Base-by-base conservation (phyloP, 2,797 vertebrate genomes). In the Dendrocincla tyrannina region DNA sequence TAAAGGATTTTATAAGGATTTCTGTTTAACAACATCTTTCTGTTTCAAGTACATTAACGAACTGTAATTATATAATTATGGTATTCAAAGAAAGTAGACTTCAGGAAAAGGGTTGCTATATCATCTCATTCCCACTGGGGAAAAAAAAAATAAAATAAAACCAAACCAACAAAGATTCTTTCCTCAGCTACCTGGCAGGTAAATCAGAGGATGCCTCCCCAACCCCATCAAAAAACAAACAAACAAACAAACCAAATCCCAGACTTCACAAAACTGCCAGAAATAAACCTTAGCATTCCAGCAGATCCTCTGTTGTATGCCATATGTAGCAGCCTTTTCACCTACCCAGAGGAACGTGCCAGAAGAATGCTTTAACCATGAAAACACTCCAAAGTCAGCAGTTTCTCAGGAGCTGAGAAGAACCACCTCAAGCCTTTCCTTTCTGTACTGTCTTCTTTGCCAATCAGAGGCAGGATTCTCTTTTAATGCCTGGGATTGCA, bases 1-100 rank as follows among this genome's bases (percentile, higher is more conserved):
- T 67, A 81, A 92, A 64, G 28, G 28, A 53, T 32, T n/a, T 83
- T 23, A 17, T 22, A 85, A 93, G 53, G 59, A 89, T 39, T 68
- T 50, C 7, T 69, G 20, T 89, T 70, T 79, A 60, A 59, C 20
- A 84, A 4, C 49, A 82, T 47, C 53, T 41, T 41, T 62, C 37
- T 82, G 33, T 59, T 92, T 75, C 58, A 82, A 74, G 27, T 59
- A 46, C 27, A n/a, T 64, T 53, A 67, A 13, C 23, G 19, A n/a
- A 12, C 13, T 39, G 8, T 63, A 47, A 91, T 78, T 16, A 41
- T 24, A 18, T 7, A 70, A 75, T 78, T 59, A 63, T 4, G 13
- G 20, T 33, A 35, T 75, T 47, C 30, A 91, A 87, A 70, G n/a
- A 50, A 86, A 81, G 19, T 20, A 44, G 33, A 89, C 37, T 35